These are phyloP conservation scores for Mus caroli DNA, from an alignment of 2,797 vertebrate genomes.

Conservation along the genomic window DNA sequence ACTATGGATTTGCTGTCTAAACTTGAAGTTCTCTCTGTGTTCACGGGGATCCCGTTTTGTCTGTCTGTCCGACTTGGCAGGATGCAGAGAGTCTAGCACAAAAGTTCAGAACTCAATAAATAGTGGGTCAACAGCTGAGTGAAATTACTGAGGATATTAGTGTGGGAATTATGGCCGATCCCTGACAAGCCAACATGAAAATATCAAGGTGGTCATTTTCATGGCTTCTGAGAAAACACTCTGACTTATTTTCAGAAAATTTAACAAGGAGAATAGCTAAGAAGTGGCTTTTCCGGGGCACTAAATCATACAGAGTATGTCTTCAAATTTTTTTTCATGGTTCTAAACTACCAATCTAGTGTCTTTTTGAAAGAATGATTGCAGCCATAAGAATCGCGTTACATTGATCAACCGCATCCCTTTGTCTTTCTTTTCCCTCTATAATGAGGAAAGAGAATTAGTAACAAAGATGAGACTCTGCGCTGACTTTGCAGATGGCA, in stretches of 20 bases:
- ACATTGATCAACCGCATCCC: background rate
- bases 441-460: background rate
- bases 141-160: background rate
- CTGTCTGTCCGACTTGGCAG: background rate
- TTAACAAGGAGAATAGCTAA: constrained; percentile 32
- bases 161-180: background rate
- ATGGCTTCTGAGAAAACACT: background rate
- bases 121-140: background rate
- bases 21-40: background rate
- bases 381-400: background rate
- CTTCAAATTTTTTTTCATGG: constrained; percentile 15
- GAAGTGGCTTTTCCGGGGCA: background rate
- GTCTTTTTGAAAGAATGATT: background rate
- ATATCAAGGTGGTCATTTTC: background rate
- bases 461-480: background rate
- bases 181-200: background rate
- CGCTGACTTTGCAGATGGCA: background rate
- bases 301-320: constrained; percentile 23
- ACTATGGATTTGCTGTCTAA: background rate
- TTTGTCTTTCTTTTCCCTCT: background rate
- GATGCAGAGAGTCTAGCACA: background rate
- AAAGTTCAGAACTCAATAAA: background rate
- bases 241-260: background rate
- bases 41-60: background rate
- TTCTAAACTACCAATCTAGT: constrained; percentile 8